These are phyloP conservation scores for Zoanthus sociatus DNA, from an alignment of 92 coral and sea anemone species.

Conservation along the genomic window DNA sequence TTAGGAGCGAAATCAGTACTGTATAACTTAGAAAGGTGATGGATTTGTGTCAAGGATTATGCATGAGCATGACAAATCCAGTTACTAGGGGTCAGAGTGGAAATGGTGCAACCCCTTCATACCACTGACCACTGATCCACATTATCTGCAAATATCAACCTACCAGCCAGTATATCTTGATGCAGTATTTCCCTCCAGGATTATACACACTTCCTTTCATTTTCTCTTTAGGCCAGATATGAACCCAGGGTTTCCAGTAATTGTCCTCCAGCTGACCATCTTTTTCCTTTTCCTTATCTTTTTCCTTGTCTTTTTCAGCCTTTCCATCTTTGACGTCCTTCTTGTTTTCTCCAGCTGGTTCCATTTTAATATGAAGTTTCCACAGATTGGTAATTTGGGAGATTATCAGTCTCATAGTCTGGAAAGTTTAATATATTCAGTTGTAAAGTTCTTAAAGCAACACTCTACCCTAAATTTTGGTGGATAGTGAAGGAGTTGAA, in stretches of 20 bases:
- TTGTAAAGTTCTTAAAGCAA: neutral
- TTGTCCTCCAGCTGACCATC: slow-evolving; percentile 78
- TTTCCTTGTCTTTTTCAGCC: slow-evolving; percentile 70
- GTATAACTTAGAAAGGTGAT: too few relatives aligned
- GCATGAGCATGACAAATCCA: too few relatives aligned
- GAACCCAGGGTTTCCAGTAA: slow-evolving; percentile 98
- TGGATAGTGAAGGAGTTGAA: too few relatives aligned
- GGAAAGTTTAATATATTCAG: neutral
- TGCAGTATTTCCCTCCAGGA: slow-evolving; percentile 93
- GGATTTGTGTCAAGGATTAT: too few relatives aligned
- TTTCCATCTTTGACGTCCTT: slow-evolving; percentile 75
- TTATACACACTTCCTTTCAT: slow-evolving; percentile 85
- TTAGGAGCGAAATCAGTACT: too few relatives aligned
- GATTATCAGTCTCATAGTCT: slow-evolving; percentile 91
- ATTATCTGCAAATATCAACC: slow-evolving; percentile 11
- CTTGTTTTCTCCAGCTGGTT: slow-evolving; percentile 72
- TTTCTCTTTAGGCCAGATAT: slow-evolving; percentile 99
- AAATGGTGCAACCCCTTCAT: too few relatives aligned
- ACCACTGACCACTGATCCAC: too few relatives aligned
- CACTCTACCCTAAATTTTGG: too few relatives aligned
- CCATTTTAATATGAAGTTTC: slow-evolving; percentile 87
- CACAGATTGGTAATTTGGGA: slow-evolving; percentile 88
- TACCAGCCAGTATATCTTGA: slow-evolving; percentile 95
- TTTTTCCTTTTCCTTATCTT: slow-evolving; percentile 78
- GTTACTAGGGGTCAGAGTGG: too few relatives aligned